These are phyloP conservation scores for Novumbra hubbsi DNA, from an alignment of 2,797 vertebrate genomes.

Conservation along the genomic window DNA sequence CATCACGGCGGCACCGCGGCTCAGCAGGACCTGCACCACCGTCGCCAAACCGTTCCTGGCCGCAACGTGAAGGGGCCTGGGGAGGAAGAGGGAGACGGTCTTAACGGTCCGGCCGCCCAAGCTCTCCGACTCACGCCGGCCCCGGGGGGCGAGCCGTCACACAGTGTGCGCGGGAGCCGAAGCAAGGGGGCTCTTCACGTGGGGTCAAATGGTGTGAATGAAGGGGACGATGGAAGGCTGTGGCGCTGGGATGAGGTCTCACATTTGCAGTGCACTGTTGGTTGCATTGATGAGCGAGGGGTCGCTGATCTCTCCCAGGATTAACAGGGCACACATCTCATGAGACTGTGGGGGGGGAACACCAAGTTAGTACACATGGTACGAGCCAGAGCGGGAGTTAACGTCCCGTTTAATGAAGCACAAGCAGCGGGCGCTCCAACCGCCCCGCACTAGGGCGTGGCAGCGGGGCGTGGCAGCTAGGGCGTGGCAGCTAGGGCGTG, in stretches of 20 bases:
- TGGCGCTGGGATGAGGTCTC: conserved; percentile 60
- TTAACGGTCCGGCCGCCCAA: background rate
- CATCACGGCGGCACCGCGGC: conserved; percentile 93
- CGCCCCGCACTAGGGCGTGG: too few species aligned
- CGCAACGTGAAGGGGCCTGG: conserved; percentile 95
- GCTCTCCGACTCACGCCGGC: background rate
- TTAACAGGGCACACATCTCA: conserved; percentile 97
- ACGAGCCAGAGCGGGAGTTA: background rate
- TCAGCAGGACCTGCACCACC: conserved; percentile 93
- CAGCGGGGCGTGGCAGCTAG: background rate
- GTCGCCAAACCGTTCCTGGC: conserved; percentile 92
- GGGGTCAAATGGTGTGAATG: background rate
- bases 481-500: background rate
- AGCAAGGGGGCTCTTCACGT: background rate
- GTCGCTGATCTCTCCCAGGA: conserved; percentile 91
- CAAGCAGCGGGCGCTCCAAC: too few species aligned
- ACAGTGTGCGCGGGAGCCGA: background rate
- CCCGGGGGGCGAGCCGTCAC: background rate
- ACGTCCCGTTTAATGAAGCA: background rate
- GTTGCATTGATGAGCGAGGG: conserved; percentile 93
- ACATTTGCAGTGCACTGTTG: conserved; percentile 94
- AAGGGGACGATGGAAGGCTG: background rate
- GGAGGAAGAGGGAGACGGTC: background rate
- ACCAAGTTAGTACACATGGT: background rate
- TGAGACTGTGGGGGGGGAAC: conserved; percentile 79